A percentile compares a stretch with the other conserved stretches of the same genome.
These are phyloP conservation scores for Theretra japonica DNA, from an alignment of 2,888 invertebrate genomes.

Conservation along the genomic window DNA sequence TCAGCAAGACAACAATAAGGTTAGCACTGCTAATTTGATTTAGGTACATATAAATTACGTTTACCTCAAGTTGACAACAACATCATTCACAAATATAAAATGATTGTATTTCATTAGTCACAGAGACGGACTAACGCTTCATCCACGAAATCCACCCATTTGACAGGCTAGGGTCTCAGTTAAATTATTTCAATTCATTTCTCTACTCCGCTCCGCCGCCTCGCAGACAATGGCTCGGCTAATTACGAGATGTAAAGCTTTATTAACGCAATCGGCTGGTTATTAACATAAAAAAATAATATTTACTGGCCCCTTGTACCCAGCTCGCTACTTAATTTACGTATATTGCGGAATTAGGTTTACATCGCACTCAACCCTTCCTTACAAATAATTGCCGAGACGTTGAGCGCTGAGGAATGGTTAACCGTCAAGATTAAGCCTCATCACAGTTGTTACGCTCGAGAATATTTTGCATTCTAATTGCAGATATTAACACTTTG, in stretches of 20 bases:
- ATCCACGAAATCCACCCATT: slow-evolving; percentile 47
- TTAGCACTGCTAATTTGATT: no score
- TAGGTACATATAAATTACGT: not conserved
- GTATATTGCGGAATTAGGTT: slow-evolving; percentile 81
- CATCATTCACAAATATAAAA: slow-evolving; percentile 3
- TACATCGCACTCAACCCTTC: slow-evolving; percentile 76
- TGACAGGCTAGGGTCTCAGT: slow-evolving; percentile 55
- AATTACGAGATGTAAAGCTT: slow-evolving; percentile 83
- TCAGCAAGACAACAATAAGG: no score
- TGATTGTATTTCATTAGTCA: slow-evolving; percentile 28
- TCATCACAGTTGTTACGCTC: slow-evolving; percentile 72
- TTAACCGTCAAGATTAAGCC: slow-evolving; percentile 77
- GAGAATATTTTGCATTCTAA: slow-evolving; percentile 73
- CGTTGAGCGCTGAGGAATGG: slow-evolving; percentile 75
- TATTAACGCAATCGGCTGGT: slow-evolving; percentile 82
- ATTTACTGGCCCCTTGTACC: slow-evolving; percentile 73
- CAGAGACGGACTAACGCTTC: slow-evolving; percentile 31
- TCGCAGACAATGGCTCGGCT: slow-evolving; percentile 73
- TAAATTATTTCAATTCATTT: slow-evolving; percentile 69
- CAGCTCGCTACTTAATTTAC: slow-evolving; percentile 78
- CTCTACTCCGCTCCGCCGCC: slow-evolving; percentile 64
- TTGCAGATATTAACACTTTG: slow-evolving; percentile 57
- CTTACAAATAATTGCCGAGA: slow-evolving; percentile 81
- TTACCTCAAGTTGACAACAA: not conserved
- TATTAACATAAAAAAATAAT: slow-evolving; percentile 85